A percentile compares a stretch with the other conserved stretches of the same genome.
phyloP scores from a whole-genome alignment of 2,888 invertebrate species.

The Mesorhabditis belari region DNA sequence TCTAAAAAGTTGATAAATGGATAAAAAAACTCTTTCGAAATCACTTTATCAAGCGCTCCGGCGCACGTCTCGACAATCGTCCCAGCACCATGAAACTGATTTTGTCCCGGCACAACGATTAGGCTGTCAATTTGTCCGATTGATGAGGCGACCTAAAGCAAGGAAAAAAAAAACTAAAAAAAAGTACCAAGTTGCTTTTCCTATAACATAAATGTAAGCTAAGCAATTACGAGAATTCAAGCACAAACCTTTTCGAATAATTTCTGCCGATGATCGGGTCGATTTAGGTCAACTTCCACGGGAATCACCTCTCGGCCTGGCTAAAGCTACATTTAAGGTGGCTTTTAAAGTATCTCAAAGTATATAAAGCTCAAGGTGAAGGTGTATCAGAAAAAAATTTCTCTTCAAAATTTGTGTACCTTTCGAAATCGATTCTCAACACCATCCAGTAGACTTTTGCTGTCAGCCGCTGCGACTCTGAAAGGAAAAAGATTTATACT shows the following conservation, averaged over 20 bases:
- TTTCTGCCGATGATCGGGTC: constrained; percentile 17
- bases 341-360: neutral
- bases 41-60: neutral
- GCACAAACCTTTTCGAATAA: constrained; percentile 12
- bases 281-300: constrained; percentile 15
- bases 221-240: neutral
- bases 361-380: neutral
- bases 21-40: constrained; percentile 4
- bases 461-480: constrained; percentile 22
- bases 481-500: constrained; percentile 18
- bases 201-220: constrained; percentile 5
- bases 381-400: too few species aligned
- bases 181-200: constrained; percentile 19
- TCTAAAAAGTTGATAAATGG: constrained; percentile 2
- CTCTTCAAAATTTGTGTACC: too few species aligned
- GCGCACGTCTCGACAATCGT: neutral
- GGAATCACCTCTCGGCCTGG: constrained; percentile 23
- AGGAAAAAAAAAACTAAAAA: constrained; percentile 12
- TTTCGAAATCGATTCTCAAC: neutral
- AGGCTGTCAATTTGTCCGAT: neutral
- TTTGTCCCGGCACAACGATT: neutral
- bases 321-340: constrained; percentile 5
- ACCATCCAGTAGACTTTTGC: constrained; percentile 14
- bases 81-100: too few species aligned
- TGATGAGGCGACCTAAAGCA: neutral